Conservation (phyloP, 2,113 vertebrate species). For the Catharus fuscescens region DNA sequence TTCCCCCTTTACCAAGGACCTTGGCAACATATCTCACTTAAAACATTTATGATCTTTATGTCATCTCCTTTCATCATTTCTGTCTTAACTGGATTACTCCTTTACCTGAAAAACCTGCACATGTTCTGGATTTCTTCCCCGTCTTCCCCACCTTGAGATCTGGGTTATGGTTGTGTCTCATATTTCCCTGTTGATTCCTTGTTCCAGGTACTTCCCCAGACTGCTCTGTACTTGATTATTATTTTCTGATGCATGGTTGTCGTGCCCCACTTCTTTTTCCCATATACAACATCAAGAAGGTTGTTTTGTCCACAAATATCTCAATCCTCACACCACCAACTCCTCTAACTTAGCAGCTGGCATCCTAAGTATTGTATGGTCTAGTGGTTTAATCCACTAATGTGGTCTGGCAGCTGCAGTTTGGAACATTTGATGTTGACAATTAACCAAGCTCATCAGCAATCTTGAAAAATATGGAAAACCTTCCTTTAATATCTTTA, state of each 20-base stretch:
- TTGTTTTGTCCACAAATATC: background rate
- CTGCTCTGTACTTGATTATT: background rate
- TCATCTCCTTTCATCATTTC: background rate
- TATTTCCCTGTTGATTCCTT: background rate
- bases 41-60: accelerated
- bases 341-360: background rate
- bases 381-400: background rate
- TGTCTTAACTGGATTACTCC: background rate
- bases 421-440: background rate
- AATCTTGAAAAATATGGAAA: background rate
- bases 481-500: background rate
- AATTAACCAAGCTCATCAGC: background rate
- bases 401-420: background rate
- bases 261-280: background rate
- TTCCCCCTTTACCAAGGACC: background rate
- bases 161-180: background rate
- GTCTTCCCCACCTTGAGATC: background rate
- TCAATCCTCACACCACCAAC: background rate
- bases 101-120: background rate
- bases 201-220: background rate
- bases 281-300: background rate
- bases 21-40: background rate
- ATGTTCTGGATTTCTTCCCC: background rate
- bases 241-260: background rate
- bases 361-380: background rate